Evolutionary conservation across 1,140 invertebrate genomes (phyloP), one percentile per base, ranked within the genome.

Genomic region (Drosophila ambigua): DNA sequence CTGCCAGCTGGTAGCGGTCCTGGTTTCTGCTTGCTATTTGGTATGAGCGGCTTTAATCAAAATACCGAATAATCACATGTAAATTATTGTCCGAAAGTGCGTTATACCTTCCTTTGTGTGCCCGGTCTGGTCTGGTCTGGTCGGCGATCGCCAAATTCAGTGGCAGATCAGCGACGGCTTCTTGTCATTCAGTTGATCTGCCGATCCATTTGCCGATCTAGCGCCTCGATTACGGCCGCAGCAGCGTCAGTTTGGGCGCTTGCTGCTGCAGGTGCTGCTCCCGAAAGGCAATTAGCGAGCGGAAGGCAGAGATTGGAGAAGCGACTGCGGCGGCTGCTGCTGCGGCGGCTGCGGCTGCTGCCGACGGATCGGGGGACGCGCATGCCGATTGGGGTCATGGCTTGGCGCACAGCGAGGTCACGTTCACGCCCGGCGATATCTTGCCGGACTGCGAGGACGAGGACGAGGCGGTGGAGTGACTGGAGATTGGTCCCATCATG

Each of bases 1-100:
- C 55, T 50, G n/a, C n/a, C n/a, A n/a, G n/a, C n/a, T n/a, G n/a
- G n/a, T n/a, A n/a, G n/a, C n/a, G n/a, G n/a, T n/a, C n/a, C n/a
- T n/a, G 78, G 78, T 75, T 81, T 61, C 9, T 67, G 62, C 59
- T 82, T 87, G 69, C 78, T 87, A 75, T 85, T 85, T 85, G 82
- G 82, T 85, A 80, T 87, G 82, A 78, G 82, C 82, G 82, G 82
- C 65, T 63, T 87, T 85, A 90, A 88, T 87, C 71, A 87, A 82
- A 82, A 83, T 83, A 88, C 88, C 89, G 81, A 89, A 90, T 82
- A 91, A 92, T 92, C 91, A 92, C 91, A 92, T 71, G 77, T 92
- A 90, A 92, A 92, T 92, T 92, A 92, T 92, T 92, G 91, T 92
- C 91, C 91, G 82, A 92, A 91, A 92, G 80, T 81, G 67, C 69